Evolutionary conservation across 2,113 vertebrate genomes (phyloP), one percentile per base, ranked within the genome.

Genomic region (Numida meleagris): DNA sequence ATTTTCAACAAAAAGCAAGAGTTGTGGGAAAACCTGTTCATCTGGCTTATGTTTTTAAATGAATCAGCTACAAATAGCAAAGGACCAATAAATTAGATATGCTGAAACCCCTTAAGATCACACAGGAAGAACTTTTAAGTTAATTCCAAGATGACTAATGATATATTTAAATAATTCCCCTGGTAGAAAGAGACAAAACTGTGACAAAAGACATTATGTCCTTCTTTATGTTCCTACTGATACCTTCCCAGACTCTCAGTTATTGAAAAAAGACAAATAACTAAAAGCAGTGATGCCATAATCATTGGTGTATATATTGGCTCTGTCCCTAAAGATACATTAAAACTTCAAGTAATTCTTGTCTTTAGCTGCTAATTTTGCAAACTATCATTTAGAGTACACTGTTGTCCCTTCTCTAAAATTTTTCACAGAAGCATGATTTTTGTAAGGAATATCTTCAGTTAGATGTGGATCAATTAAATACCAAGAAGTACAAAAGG

Each of bases 161-260:
- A 84, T 89, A 61, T 76, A 93, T 68, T 83, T 46, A 92, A 94
- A 84, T 27, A 86, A 79, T 72, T 94, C 42, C 36, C 58, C 51
- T 34, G 14, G 19, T 74, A 80, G 57, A 45, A 5, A 91, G 18
- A 81, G 10, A 14, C 8, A 93, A 84, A 9, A 46, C 5, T 72
- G 57, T 61, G 13, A 57, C 4, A 17, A n/a, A 66, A 59, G 4
- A 33, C 2, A 3, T 48, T 12, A 38, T 27, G 16, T 51, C 38
- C 38, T 88, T 82, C 5, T 23, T 84, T 90, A 25, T n/a, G 2
- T 72, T 74, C 14, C 19, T 51, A 6, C 55, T 23, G 6, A 45
- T 72, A 58, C 24, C 27, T 79, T 82, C 34, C 4, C 24, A 78
- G 33, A 74, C 83, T 77, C 48, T 29, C 3, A 0, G 11, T 51